Evolutionary conservation across 2,888 invertebrate genomes (phyloP).

Genomic region (Tetranychus truncatus): DNA sequence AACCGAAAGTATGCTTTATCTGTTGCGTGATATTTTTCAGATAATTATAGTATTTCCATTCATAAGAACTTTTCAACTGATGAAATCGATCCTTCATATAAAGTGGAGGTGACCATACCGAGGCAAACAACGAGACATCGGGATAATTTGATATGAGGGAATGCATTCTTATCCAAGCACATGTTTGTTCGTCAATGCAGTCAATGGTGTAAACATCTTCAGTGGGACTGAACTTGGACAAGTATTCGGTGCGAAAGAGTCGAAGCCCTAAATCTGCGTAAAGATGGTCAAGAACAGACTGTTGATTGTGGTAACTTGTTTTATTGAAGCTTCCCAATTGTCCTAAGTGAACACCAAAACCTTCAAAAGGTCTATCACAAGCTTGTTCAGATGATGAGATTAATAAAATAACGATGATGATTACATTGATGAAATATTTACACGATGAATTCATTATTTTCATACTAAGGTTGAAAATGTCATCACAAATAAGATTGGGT

Average conservation of each 20-base stretch:
- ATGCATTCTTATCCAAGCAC: conserved; percentile 4
- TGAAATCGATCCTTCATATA: neutral
- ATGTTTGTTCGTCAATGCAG: neutral
- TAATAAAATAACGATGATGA: neutral
- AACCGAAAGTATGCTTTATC: neutral
- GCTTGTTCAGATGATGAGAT: neutral
- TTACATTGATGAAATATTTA: neutral
- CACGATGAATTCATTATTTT: neutral
- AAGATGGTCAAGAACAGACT: neutral
- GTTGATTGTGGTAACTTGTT: neutral
- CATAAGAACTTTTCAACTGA: neutral
- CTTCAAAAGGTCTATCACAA: neutral
- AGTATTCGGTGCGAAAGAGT: neutral
- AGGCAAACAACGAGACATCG: neutral
- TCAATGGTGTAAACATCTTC: neutral
- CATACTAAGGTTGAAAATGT: neutral
- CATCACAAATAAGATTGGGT: neutral
- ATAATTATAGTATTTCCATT: conserved; percentile 3
- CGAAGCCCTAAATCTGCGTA: neutral
- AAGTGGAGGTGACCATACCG: neutral
- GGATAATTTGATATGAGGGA: neutral
- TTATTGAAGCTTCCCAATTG: neutral
- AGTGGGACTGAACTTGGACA: neutral
- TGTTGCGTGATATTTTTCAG: neutral
- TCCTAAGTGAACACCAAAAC: neutral